A percentile compares a stretch with the other conserved stretches of the same genome.
Conservation (phyloP, 2,888 invertebrate species). For the Xestoiulus laeticollis region DNA sequence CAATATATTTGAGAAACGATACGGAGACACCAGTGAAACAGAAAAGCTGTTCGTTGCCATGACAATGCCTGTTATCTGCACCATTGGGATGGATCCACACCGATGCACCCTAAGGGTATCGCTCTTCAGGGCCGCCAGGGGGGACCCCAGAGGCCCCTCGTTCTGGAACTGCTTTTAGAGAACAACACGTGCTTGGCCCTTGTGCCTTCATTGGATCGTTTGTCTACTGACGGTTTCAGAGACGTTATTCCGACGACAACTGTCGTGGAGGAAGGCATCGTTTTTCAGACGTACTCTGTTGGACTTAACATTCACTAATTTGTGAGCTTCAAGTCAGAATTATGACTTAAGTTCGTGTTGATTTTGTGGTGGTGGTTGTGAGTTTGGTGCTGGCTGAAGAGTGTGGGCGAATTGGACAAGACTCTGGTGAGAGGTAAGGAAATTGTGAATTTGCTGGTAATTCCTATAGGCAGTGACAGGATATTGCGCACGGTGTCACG, state of each 20-base stretch:
- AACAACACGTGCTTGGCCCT: not conserved
- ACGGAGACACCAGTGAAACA: constrained; percentile 4
- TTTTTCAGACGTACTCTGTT: not conserved
- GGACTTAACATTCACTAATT: not conserved
- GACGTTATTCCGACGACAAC: not conserved
- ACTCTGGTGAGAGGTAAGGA: not conserved
- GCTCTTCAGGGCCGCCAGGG: not conserved
- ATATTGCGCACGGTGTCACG: too few relatives aligned
- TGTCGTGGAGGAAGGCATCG: not conserved
- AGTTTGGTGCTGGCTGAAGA: too few relatives aligned
- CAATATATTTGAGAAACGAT: constrained; percentile 30
- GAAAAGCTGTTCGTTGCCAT: constrained; percentile 41
- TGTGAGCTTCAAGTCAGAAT: not conserved
- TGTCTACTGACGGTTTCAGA: not conserved
- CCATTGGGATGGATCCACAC: constrained; percentile 31
- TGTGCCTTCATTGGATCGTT: not conserved
- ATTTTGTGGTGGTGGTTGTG: not conserved
- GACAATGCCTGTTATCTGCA: constrained; percentile 1
- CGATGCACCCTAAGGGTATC: constrained; percentile 21
- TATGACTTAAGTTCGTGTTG: not conserved
- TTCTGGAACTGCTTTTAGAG: not conserved
- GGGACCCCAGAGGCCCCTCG: constrained; percentile 6
- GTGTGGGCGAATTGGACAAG: not conserved
- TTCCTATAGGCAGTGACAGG: too few relatives aligned
- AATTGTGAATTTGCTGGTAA: not conserved